Evolutionary conservation across 2,888 invertebrate species (phyloP).

Genomic region (Ditylenchus weischeri): DNA sequence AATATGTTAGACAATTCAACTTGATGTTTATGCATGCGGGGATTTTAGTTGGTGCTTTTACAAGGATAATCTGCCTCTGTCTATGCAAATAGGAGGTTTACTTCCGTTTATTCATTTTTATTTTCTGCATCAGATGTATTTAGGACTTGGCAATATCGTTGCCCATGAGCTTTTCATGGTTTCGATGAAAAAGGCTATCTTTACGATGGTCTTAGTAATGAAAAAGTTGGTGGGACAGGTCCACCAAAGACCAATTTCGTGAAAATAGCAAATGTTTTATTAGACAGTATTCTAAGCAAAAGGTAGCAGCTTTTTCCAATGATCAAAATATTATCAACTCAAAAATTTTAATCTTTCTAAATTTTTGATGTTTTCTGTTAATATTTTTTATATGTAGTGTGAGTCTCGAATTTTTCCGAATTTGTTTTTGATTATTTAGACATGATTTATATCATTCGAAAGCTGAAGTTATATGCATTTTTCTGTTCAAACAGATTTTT

Average conservation of each 20-base stretch:
- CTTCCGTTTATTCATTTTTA: neutral
- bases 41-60: neutral
- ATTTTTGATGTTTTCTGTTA: too few relatives aligned
- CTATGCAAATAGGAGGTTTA: neutral
- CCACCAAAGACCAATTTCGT: neutral
- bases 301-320: neutral
- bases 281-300: neutral
- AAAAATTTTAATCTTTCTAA: too few relatives aligned
- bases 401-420: too few relatives aligned
- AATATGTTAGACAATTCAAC: neutral
- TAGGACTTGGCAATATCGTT: neutral
- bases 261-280: slow-evolving; percentile 6
- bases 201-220: neutral
- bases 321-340: too few relatives aligned
- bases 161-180: slow-evolving; percentile 1
- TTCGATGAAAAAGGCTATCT: neutral
- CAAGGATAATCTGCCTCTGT: neutral
- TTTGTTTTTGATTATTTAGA: too few relatives aligned
- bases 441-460: too few relatives aligned
- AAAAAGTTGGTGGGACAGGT: neutral
- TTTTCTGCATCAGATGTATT: too few relatives aligned
- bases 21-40: neutral
- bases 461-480: too few relatives aligned
- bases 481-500: too few relatives aligned
- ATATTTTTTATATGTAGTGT: too few relatives aligned